Evolutionary conservation across 2,113 vertebrate species (phyloP).

Genomic region (Zingel zingel): DNA sequence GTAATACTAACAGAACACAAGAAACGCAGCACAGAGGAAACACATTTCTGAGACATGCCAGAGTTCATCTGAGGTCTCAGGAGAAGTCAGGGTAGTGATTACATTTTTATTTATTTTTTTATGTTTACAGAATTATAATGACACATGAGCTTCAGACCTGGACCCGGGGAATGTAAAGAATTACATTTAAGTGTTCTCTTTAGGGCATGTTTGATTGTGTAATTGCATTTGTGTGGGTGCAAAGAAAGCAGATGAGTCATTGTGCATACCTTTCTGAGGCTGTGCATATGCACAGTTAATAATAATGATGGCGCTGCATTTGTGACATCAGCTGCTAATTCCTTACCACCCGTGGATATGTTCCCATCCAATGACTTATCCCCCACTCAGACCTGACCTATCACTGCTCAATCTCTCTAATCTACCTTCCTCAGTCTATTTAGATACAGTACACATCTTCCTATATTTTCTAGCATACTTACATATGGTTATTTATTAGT

Average conservation of each 20-base stretch:
- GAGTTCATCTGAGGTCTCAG: neutral
- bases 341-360: neutral
- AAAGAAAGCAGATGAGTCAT: conserved; percentile 5
- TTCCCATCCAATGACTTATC: conserved; percentile 3
- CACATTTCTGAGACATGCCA: neutral
- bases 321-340: neutral
- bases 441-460: neutral
- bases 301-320: neutral
- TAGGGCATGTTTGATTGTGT: neutral
- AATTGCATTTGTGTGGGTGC: conserved; percentile 5
- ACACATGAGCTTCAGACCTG: neutral
- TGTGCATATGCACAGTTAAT: neutral
- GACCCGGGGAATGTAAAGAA: neutral
- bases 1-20: neutral
- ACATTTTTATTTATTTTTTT: neutral
- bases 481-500: neutral
- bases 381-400: neutral
- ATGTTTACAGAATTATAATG: neutral
- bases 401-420: neutral
- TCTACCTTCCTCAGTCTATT: neutral
- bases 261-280: neutral
- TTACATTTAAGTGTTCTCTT: neutral
- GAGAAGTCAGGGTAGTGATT: neutral
- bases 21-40: neutral
- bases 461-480: neutral